phyloP scores from a whole-genome alignment of 2,113 vertebrate genomes.

The Balaeniceps rex region DNA sequence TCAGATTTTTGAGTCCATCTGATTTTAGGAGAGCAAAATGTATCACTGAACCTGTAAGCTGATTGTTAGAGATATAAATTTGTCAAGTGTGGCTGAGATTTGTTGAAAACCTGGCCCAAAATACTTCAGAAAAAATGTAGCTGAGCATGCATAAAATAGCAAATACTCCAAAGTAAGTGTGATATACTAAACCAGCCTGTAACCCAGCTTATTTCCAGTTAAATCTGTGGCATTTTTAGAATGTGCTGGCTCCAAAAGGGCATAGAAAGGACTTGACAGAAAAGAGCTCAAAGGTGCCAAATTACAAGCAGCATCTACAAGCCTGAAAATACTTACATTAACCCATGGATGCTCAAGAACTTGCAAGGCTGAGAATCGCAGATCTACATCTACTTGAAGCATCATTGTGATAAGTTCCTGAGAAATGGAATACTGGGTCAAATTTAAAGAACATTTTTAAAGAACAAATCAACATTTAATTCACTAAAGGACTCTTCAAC shows the following conservation, averaged over 20 bases:
- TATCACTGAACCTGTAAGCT: background rate
- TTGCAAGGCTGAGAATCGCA: conserved; percentile 89
- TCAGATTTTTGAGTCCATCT: background rate
- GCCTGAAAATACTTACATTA: conserved; percentile 83
- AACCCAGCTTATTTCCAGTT: background rate
- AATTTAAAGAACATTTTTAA: background rate
- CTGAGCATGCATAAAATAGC: background rate
- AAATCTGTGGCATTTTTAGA: background rate
- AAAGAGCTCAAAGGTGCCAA: background rate
- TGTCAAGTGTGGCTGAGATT: background rate
- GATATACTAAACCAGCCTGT: background rate
- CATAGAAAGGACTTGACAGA: background rate
- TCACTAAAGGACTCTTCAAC: background rate
- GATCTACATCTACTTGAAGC: conserved; percentile 90
- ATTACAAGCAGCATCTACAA: background rate
- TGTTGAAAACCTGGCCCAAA: background rate
- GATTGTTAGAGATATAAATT: background rate
- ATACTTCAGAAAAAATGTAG: background rate
- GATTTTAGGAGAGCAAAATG: background rate
- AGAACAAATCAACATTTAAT: background rate
- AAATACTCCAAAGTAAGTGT: background rate
- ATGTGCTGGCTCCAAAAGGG: background rate
- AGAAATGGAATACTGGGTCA: background rate
- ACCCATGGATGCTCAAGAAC: conserved; percentile 96
- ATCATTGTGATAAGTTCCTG: conserved; percentile 93